Evolutionary conservation across 1,140 invertebrate genomes (phyloP), one percentile per base, ranked within the genome.

Genomic region (Artemia franciscana): DNA sequence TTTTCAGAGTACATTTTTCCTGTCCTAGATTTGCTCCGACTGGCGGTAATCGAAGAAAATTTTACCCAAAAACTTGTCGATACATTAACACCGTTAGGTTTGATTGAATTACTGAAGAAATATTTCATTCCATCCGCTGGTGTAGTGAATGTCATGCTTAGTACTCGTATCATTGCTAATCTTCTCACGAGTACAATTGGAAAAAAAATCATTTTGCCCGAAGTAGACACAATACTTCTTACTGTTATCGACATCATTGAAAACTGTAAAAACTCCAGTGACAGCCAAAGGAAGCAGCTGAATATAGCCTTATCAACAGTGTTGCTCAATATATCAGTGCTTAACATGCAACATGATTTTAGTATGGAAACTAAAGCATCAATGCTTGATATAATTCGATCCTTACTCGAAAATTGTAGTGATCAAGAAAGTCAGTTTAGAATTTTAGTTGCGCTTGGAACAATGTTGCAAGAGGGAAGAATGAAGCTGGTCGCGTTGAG

Each of bases 1-100:
- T 66, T 78, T 79, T 65, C 74, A 80, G 83, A 88, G 68, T 79
- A 81, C 64, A 72, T 91, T 1, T 93, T 93, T 73, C 91, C 91
- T 1, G 84, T 83, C 5, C 73, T 95, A 25, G 91, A 95, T 73
- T 73, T 93, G 18, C 75, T 86, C 2, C 78, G 91, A 61, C 75
- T 93, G 67, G 83, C 83, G 1, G 77, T 91, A 24, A 78, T 84
- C 28, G 78, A 81, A 65, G 75, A 79, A 69, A 72, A 74, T 0
- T 74, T 84, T 15, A 82, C 80, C 73, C 74, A 74, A 65, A 63
- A 72, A 65, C 75, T 84, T 63, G 24, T 60, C 66, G 63, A 60
- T 57, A 64, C 24, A 27, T 62, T 61, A 57, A 64, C 21, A 61
- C 67, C 65, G 5, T 59, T 60, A 23, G 57, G 63, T 62, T 71